Evolutionary conservation across 2,113 vertebrate genomes (phyloP), one percentile per base, ranked within the genome.

Genomic region (Tragelaphus strepsiceros): DNA sequence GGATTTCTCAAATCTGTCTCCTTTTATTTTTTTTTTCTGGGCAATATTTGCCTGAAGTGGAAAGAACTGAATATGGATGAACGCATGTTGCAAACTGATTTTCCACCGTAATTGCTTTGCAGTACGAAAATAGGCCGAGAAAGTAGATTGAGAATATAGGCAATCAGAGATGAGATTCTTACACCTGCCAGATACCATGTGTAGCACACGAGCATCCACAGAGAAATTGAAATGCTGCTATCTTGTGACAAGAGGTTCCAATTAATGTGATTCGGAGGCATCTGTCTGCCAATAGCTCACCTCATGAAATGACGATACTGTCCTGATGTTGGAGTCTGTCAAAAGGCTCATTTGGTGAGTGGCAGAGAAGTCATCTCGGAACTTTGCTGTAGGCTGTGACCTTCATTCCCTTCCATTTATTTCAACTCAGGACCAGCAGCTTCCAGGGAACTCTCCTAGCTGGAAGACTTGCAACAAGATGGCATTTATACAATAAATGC

Each of bases 1-100:
- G 53, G 53, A 93, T 93, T 97, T 91, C 58, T 96, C 96, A 94
- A 88, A 82, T 90, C 80, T 90, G 58, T 88, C 77, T 96, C 83
- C 62, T 95, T 88, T 88, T 88, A 54, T 87, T 88, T 89, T 1
- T 83, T 83, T 90, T 96, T 95, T 49, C 94, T 77, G 88, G 78
- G 89, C 89, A 96, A 59, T 89, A 90, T 90, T 93, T 80, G 94
- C 94, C 93, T 84, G 78, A 67, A 90, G 89, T 97, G 54, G 85
- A 88, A 98, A 93, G 43, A 92, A 43, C 94, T 98, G 96, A 96
- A 98, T 98, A 97, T 98, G 98, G 89, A 98, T 97, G 97, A 98
- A 92, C 16, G 0, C 95, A 56, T 98, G 96, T 91, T 95, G 64
- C 64, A 94, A 35, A 89, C 89, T 94, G 84, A 96, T 96, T 97